These are phyloP conservation scores for Ethmia dodecea DNA, from an alignment of 2,888 invertebrate species.

Conservation along the genomic window DNA sequence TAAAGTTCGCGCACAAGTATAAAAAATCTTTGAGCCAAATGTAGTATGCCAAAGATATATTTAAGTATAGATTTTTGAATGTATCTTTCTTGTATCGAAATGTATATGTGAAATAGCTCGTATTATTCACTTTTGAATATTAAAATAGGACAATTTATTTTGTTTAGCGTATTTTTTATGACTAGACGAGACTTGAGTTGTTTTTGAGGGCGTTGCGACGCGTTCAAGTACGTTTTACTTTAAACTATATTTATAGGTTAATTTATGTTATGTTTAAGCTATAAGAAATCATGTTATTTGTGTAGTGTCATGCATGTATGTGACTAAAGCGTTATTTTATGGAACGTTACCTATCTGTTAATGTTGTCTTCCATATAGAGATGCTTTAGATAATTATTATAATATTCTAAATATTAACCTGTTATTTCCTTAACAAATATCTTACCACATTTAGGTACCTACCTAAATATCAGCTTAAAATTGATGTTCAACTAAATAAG, in stretches of 20 bases:
- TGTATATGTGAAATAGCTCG: too few species aligned
- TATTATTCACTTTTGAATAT: too few species aligned
- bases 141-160: too few species aligned
- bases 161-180: too few species aligned
- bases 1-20: slow-evolving; percentile 39
- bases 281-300: slow-evolving; percentile 17
- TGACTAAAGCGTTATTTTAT: slow-evolving; percentile 16
- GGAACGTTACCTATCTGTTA: slow-evolving; percentile 39
- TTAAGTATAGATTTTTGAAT: too few species aligned
- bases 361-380: slow-evolving; percentile 55
- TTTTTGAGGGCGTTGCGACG: slow-evolving; percentile 62
- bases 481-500: too few species aligned
- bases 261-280: slow-evolving; percentile 12
- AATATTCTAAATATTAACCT: too few species aligned
- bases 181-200: slow-evolving; percentile 24
- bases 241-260: slow-evolving; percentile 46
- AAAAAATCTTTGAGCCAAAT: slow-evolving; percentile 21
- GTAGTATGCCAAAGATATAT: slow-evolving; percentile 14
- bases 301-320: too few species aligned
- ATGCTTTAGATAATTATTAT: slow-evolving; percentile 29
- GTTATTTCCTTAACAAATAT: too few species aligned
- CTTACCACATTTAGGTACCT: too few species aligned
- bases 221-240: slow-evolving; percentile 68
- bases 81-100: too few species aligned
- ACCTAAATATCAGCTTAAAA: too few species aligned